Evolutionary conservation across 2,888 invertebrate genomes (phyloP).

Genomic region (Drosophila histrio): DNA sequence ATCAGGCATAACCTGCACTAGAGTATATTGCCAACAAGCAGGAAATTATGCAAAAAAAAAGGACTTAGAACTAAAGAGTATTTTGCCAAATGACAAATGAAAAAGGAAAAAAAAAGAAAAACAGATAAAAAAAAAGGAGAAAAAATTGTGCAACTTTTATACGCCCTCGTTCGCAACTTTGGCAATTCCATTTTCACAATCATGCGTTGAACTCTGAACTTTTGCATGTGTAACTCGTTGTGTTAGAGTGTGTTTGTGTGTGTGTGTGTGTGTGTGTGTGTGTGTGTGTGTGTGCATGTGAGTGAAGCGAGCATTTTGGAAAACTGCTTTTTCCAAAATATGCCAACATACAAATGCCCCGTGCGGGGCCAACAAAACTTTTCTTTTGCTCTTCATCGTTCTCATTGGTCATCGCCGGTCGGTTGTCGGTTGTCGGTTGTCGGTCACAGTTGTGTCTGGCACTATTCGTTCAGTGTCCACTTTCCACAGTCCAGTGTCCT

Average conservation of each 20-base stretch:
- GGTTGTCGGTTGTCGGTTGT: slow-evolving; percentile 56
- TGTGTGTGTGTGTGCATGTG: slow-evolving; percentile 35
- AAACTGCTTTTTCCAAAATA: slow-evolving; percentile 74
- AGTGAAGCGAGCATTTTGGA: slow-evolving; percentile 55
- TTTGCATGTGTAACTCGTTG: slow-evolving; percentile 44
- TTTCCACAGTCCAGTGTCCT: background rate
- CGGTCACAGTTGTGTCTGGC: slow-evolving; percentile 74
- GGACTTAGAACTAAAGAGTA: slow-evolving; percentile 28
- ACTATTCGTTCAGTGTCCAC: slow-evolving; percentile 23
- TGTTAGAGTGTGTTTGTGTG: too few relatives aligned
- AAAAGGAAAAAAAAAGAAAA: slow-evolving; percentile 30
- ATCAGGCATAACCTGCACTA: background rate
- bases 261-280: slow-evolving; percentile 33
- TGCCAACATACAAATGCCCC: slow-evolving; percentile 62
- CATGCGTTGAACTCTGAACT: slow-evolving; percentile 81
- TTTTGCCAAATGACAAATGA: slow-evolving; percentile 63
- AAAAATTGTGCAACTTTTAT: slow-evolving; percentile 63
- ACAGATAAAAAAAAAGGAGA: slow-evolving; percentile 9
- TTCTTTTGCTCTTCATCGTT: slow-evolving; percentile 53
- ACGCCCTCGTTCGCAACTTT: slow-evolving; percentile 75
- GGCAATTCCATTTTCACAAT: slow-evolving; percentile 81
- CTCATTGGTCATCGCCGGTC: slow-evolving; percentile 58
- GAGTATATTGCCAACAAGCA: slow-evolving; percentile 20
- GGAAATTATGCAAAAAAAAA: slow-evolving; percentile 68
- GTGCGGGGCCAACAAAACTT: slow-evolving; percentile 51